phyloP scores from a whole-genome alignment of 2,888 invertebrate genomes.

The Notocelia uddmanniana region DNA sequence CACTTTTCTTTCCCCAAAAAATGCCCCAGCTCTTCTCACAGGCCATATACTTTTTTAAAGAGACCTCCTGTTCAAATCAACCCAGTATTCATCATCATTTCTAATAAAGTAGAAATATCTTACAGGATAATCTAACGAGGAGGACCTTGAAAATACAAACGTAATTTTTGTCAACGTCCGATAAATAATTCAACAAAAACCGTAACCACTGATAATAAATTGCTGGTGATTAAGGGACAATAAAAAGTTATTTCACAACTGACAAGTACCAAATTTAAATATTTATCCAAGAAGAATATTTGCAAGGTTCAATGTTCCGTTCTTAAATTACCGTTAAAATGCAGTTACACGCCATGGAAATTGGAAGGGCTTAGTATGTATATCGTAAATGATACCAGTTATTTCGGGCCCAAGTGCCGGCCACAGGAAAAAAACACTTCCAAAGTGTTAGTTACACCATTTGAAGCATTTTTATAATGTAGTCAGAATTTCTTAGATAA shows the following conservation, averaged over 20 bases:
- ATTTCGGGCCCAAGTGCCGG: too few species aligned
- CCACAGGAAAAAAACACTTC: too few species aligned
- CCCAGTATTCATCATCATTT: neutral
- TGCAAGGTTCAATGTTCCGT: constrained; percentile 46
- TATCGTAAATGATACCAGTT: too few species aligned
- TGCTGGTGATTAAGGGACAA: constrained; percentile 12
- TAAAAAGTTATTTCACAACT: constrained; percentile 13
- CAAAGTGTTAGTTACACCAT: too few species aligned
- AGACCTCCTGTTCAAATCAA: neutral
- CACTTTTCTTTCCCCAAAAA: neutral
- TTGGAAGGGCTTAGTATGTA: constrained; percentile 11
- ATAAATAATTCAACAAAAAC: constrained; percentile 3
- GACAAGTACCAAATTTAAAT: constrained; percentile 16
- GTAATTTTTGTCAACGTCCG: neutral
- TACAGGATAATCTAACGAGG: too few species aligned
- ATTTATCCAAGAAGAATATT: constrained; percentile 34
- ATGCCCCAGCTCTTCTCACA: neutral
- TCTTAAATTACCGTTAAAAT: constrained; percentile 33
- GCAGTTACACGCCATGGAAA: constrained; percentile 29
- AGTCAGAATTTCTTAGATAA: too few species aligned
- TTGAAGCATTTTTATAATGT: too few species aligned
- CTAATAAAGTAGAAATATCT: neutral
- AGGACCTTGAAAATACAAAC: neutral
- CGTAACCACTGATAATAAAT: constrained; percentile 23
- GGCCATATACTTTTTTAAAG: neutral